A percentile compares a stretch with the other conserved stretches of the same genome.
phyloP scores from a whole-genome alignment of 1,140 invertebrate species.

The Daktulosphaira vitifoliae region DNA sequence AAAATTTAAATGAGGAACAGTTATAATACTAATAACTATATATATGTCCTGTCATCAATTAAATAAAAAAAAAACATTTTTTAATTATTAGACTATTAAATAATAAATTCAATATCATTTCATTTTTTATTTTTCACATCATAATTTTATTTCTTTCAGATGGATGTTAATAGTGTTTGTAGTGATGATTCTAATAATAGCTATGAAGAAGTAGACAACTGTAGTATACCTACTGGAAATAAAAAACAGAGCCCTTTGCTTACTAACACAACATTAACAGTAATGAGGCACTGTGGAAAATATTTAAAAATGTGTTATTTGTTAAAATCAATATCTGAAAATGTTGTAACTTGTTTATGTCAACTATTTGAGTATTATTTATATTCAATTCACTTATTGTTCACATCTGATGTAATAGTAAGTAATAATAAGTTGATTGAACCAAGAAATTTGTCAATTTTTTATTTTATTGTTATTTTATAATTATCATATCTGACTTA shows the following conservation, averaged over 20 bases:
- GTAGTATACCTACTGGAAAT: constrained; percentile 16
- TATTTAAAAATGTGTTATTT: constrained; percentile 89
- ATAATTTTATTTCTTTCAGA: background rate
- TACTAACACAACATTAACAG: constrained; percentile 88
- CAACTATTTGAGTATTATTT: constrained; percentile 95
- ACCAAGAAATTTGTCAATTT: too few relatives aligned
- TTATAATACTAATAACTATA: too few relatives aligned
- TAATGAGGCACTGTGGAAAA: constrained; percentile 84
- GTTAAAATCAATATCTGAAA: constrained; percentile 80
- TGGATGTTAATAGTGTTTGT: constrained; percentile 18
- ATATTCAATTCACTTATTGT: constrained; percentile 83
- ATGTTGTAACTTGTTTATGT: constrained; percentile 82
- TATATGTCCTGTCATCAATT: too few relatives aligned
- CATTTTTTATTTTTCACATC: too few relatives aligned
- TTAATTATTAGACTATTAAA: too few relatives aligned
- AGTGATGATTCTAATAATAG: constrained; percentile 25
- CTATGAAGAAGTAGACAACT: constrained; percentile 25
- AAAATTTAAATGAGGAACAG: too few relatives aligned
- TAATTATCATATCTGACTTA: too few relatives aligned
- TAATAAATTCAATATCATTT: too few relatives aligned
- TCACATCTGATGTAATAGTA: constrained; percentile 62
- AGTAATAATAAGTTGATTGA: constrained; percentile 43
- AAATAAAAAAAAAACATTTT: too few relatives aligned
- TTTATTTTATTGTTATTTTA: background rate
- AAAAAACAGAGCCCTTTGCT: constrained; percentile 49